phyloP scores from a whole-genome alignment of 2,797 vertebrate genomes.

The Babyrousa celebensis region DNA sequence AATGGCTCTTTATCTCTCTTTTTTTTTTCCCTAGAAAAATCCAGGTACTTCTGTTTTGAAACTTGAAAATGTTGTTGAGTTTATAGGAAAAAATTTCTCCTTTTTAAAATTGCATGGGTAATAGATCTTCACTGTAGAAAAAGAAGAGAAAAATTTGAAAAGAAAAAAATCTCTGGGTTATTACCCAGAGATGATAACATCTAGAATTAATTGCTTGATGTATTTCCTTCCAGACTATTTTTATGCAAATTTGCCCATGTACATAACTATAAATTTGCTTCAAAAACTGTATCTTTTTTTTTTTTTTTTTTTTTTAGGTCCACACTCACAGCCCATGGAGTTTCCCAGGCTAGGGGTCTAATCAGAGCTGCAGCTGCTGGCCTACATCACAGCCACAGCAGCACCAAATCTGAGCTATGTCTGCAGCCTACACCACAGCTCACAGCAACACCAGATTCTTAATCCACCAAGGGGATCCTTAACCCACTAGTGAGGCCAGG shows the following conservation, averaged over 20 bases:
- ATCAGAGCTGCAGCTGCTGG: too few relatives aligned
- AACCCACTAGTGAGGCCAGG: too few relatives aligned
- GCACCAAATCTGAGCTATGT: too few relatives aligned
- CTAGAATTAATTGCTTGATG: background rate
- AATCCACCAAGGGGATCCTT: too few relatives aligned
- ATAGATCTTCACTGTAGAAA: conserved; percentile 9
- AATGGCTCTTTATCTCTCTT: background rate
- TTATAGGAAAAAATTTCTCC: background rate
- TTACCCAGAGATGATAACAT: background rate
- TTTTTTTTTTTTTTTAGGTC: too few relatives aligned
- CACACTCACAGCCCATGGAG: too few relatives aligned
- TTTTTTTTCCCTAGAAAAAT: background rate
- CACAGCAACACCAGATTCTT: too few relatives aligned
- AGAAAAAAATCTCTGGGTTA: background rate
- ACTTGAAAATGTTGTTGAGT: background rate
- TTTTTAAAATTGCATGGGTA: background rate
- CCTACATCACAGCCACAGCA: too few relatives aligned
- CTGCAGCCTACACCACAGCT: too few relatives aligned
- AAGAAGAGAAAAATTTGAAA: background rate
- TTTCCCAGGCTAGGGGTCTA: too few relatives aligned
- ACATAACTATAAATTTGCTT: background rate
- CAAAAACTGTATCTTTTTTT: background rate
- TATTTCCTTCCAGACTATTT: conserved; percentile 22
- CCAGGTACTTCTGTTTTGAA: background rate
- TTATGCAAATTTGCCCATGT: background rate